Base-by-base conservation (phyloP, 2,888 invertebrate genomes). In the Melanargia galathea region DNA sequence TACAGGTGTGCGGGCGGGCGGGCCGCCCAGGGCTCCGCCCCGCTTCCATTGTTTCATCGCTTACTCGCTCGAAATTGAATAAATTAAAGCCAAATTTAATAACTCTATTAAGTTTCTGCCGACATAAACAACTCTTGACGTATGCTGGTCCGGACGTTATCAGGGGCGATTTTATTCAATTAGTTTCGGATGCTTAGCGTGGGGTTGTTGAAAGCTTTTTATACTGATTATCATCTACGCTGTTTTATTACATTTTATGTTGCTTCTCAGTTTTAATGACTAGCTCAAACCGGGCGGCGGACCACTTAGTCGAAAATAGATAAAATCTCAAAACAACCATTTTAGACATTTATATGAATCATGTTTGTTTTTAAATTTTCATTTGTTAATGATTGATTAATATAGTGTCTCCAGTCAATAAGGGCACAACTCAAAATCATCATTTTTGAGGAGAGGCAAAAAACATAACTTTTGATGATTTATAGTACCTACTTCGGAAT, bases 21-120 rank as follows among this genome's bases (percentile, higher is more conserved):
- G 82, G 78, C 76, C 71, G 63, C 20, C 22, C 18, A 20, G 49
- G 22, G 68, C 85, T 71, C 87, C 90, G 87, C 88, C 90, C 76
- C 69, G 70, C 81, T 75, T 72, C 85, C 85, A 84, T 89, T 90
- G 87, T 90, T 64, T 52, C 45, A 60, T 74, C 73, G 70, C 74
- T 69, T 70, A 69, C 77, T 72, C 77, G 66, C 68, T 69, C 75
- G 69, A 89, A 91, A 91, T 90, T 87, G 90, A 90, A 91, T 91
- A 89, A 90, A 91, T 90, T 91, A 91, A 83, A 82, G 83, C 71
- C 76, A 83, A 90, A 90, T 89, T 87, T 86, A 89, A 89, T 90
- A 90, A 89, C 84, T 86, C 80, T 82, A 87, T 90, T 90, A 90
- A 80, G 80, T 80, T 82, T 81, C 75, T 78, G 78, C 77, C 79